Base-by-base conservation (phyloP, 2,888 invertebrate genomes). In the Leptogaster cylindrica region DNA sequence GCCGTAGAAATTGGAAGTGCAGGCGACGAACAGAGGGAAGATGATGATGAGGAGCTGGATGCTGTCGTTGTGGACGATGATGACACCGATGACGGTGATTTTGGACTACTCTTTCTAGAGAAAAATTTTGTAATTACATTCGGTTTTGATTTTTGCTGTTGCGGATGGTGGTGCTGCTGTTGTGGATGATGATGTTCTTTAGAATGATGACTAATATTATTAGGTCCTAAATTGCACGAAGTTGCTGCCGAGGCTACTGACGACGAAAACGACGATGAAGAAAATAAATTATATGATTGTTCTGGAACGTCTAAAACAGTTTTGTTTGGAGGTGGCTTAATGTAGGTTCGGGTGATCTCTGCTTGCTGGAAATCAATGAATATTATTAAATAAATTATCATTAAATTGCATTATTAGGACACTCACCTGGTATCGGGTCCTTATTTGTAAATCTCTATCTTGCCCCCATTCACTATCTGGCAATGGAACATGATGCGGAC, bases 291-390 rank as follows among this genome's bases (percentile, higher is more conserved):
- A 68, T 74, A 74, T 68, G 77, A 74, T 72, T 77, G 78, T 72
- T 85, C 85, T 75, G 87, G 87, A 80, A 87, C 86, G 83, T 87
- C 87, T 83, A 85, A 85, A 79, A 87, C 86, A 80, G 86, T 85
- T 81, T 87, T 87, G 82, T 87, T 87, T 77, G 87, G 87, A 75
- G 87, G 87, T 75, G 87, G 85, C 80, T 86, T 86, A 73, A 87
- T 85, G 76, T 86, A 86, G 80, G 86, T 85, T 78, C 86, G 84
- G 77, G 86, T 87, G 82, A 87, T 85, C 83, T 87, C 87, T 81
- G 86, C 86, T 84, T 87, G 86, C 87, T 87, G 82, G 27, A 82
- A 81, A 10, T 23, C 6, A 50, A 5, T 27, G 1, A 61, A 41
- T 25, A 25, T 18, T 3, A 46, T 8, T 10, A n/a, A 14, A 25